Evolutionary conservation across 2,797 vertebrate species (phyloP).

Genomic region (Apodemus agrarius): DNA sequence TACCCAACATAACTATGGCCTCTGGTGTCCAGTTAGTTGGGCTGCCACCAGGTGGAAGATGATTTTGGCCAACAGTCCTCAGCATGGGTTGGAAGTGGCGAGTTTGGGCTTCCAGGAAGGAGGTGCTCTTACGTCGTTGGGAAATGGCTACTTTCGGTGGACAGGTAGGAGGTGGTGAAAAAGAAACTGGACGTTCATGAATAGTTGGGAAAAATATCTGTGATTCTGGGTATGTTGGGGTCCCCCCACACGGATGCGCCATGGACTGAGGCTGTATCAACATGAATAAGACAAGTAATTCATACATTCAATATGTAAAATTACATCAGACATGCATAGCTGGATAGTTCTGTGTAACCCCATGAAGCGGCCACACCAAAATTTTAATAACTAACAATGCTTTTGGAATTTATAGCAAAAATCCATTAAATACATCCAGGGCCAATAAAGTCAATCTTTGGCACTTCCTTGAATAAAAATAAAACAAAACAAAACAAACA

Average conservation of each 20-base stretch:
- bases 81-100: slow-evolving; percentile 95
- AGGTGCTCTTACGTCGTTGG: slow-evolving; percentile 98
- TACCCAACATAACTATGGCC: slow-evolving; percentile 88
- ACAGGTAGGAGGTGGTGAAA: slow-evolving; percentile 95
- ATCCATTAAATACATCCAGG: slow-evolving; percentile 90
- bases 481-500: slow-evolving; percentile 81
- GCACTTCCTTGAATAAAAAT: slow-evolving; percentile 82
- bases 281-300: slow-evolving; percentile 96
- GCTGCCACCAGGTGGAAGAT: slow-evolving; percentile 92
- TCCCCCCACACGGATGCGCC: slow-evolving; percentile 94
- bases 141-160: slow-evolving; percentile 93
- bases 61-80: slow-evolving; percentile 92
- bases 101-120: slow-evolving; percentile 97
- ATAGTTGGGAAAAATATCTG: slow-evolving; percentile 95
- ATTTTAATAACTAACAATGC: slow-evolving; percentile 84
- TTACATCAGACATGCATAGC: slow-evolving; percentile 88
- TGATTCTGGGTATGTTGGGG: slow-evolving; percentile 92
- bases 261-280: slow-evolving; percentile 96
- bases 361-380: slow-evolving; percentile 85
- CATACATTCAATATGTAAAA: slow-evolving; percentile 92
- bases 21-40: slow-evolving; percentile 88
- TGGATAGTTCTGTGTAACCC: slow-evolving; percentile 86
- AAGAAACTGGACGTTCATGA: slow-evolving; percentile 96
- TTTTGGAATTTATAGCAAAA: slow-evolving; percentile 86
- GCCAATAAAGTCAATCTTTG: slow-evolving; percentile 79